Evolutionary conservation across 1,140 invertebrate species (phyloP), one percentile per base, ranked within the genome.

Genomic region (Hydropsyche tenuis): DNA sequence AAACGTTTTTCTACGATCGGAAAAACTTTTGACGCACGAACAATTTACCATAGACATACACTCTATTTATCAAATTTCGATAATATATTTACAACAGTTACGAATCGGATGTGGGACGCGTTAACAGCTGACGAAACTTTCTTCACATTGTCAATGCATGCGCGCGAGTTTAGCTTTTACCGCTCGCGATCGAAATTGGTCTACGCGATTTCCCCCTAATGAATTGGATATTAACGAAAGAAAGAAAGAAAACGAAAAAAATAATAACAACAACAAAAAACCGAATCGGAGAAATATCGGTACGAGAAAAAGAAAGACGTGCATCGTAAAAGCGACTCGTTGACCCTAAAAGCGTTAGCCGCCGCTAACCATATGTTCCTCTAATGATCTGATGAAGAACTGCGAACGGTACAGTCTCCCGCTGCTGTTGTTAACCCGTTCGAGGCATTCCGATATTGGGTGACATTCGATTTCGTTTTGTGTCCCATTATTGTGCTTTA

Each of bases 101-200:
- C 14, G 30, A 5, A 60, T 60, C 11, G 5, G 45, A 70, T 70
- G 22, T 70, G 46, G 68, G 51, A n/a, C 68, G 68, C n/a, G 22
- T 56, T 37, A 70, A 56, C 68, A 70, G 68, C 68, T 70, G 68
- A 56, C 68, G 68, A 56, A 70, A 70, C 68, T 70, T 70, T 70
- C 68, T 56, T 70, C 46, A 9, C 9, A 70, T 56, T 70, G 68
- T 56, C 30, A 23, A 70, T 70, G 12, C 4, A 37, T 37, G 3
- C 30, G 30, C 3, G 30, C 25, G 18, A 3, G 48, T 68, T 42
- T 66, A 51, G 46, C 45, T 69, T 69, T 69, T 69, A 53, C 66
- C 43, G 48, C 25, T 27, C 51, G 45, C 30, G 18, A 7, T 16
- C 30, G 20, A 66, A 45, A 66, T 66, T 66, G 64, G 45, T 68